phyloP scores from a whole-genome alignment of 2,888 invertebrate species.

The Endomychus coccineus region DNA sequence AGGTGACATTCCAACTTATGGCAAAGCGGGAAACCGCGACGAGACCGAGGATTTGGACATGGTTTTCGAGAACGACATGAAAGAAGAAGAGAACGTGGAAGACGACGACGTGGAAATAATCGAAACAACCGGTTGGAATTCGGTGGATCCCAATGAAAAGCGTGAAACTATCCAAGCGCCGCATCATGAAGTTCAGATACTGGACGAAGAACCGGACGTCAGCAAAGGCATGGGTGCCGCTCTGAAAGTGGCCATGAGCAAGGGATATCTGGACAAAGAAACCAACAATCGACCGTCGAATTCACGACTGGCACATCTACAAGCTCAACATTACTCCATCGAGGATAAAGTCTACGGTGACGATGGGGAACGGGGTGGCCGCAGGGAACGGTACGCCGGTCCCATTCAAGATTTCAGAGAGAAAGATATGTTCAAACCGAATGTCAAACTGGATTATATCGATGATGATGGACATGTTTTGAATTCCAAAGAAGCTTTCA shows the following conservation, averaged over 20 bases:
- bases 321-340: constrained; percentile 73
- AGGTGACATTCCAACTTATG: constrained; percentile 90
- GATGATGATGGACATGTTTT: constrained; percentile 92
- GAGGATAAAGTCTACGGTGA: constrained; percentile 73
- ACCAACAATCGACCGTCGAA: constrained; percentile 65
- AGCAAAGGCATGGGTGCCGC: constrained; percentile 80
- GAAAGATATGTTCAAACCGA: constrained; percentile 83
- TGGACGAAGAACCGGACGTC: constrained; percentile 90
- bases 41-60: constrained; percentile 52
- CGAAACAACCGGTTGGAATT: constrained; percentile 48
- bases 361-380: constrained; percentile 57
- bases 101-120: constrained; percentile 36
- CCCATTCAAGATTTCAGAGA: constrained; percentile 90
- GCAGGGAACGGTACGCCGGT: constrained; percentile 70
- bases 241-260: constrained; percentile 81
- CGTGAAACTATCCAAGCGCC: constrained; percentile 43
- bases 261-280: constrained; percentile 86
- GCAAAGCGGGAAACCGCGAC: constrained; percentile 82
- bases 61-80: constrained; percentile 30
- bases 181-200: constrained; percentile 57
- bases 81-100: constrained; percentile 27
- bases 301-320: constrained; percentile 64
- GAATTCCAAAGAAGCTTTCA: constrained; percentile 83
- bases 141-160: constrained; percentile 45
- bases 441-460: constrained; percentile 92